Conservation (phyloP, 2,797 vertebrate species). For the Amazona ochrocephala region DNA sequence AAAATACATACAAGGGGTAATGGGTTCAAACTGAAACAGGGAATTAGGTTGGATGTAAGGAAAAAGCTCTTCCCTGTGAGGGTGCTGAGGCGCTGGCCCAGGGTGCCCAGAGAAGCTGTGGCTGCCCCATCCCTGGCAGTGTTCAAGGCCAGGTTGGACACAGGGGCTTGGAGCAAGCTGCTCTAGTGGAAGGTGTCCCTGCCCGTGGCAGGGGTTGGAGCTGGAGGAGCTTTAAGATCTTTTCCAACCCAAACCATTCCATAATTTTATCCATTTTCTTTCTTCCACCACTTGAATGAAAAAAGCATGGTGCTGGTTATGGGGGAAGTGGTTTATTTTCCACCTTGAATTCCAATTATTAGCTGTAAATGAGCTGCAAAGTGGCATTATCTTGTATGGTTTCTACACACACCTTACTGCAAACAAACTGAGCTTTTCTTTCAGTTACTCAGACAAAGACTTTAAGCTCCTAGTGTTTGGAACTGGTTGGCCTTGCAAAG, state of each 20-base stretch:
- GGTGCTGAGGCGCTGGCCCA: too few species aligned
- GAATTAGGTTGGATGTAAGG: too few species aligned
- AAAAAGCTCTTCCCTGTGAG: too few species aligned
- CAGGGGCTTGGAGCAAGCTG: too few species aligned
- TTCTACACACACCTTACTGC: background rate
- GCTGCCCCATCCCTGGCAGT: too few species aligned
- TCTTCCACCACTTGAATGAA: background rate
- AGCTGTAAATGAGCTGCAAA: background rate
- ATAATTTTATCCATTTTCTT: background rate
- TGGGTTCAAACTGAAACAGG: too few species aligned
- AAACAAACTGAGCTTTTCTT: background rate
- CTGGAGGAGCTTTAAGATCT: fast-evolving
- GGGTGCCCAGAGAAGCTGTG: too few species aligned
- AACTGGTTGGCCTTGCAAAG: background rate
- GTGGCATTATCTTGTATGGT: background rate
- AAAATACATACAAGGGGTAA: background rate
- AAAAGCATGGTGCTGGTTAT: background rate
- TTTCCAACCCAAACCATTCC: background rate
- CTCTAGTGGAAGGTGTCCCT: background rate
- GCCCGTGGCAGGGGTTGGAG: background rate
- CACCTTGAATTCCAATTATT: background rate
- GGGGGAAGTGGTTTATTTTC: fast-evolving
- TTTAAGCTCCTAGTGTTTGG: background rate
- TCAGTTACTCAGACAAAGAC: background rate
- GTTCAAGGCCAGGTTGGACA: too few species aligned